phyloP scores from a whole-genome alignment of 1,140 invertebrate genomes.

The Orius insidiosus region DNA sequence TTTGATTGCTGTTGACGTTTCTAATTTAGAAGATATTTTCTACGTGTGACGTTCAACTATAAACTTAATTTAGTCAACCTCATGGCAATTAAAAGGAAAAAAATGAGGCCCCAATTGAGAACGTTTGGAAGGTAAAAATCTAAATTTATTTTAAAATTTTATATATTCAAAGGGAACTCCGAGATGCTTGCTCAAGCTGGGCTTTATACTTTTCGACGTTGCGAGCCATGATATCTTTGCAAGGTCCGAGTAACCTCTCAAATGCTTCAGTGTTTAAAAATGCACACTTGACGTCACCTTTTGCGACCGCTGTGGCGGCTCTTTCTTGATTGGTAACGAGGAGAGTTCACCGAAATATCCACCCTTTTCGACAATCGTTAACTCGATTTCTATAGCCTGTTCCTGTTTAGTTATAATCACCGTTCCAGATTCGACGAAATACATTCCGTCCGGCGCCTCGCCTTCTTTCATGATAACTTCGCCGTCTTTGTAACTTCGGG shows the following conservation, averaged over 20 bases:
- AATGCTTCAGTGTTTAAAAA: conserved; percentile 94
- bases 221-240: conserved; percentile 96
- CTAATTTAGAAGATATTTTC: too few species aligned
- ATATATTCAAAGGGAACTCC: too few species aligned
- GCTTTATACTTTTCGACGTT: conserved; percentile 94
- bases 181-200: conserved; percentile 35
- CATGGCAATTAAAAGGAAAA: too few species aligned
- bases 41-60: too few species aligned
- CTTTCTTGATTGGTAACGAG: conserved; percentile 88
- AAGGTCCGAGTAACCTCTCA: conserved; percentile 87
- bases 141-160: too few species aligned
- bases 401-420: conserved; percentile 32
- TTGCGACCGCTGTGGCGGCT: conserved; percentile 79
- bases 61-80: too few species aligned
- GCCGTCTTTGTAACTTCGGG: conserved; percentile 52
- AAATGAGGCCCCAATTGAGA: too few species aligned
- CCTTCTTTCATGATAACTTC: conserved; percentile 82
- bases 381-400: conserved; percentile 10
- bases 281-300: conserved; percentile 63
- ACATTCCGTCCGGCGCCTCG: conserved; percentile 90
- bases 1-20: too few species aligned
- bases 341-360: conserved; percentile 91
- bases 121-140: too few species aligned
- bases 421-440: conserved; percentile 82
- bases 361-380: conserved; percentile 33